These are phyloP conservation scores for Vanacampus margaritifer DNA, from an alignment of 2,113 vertebrate genomes.

Conservation along the genomic window DNA sequence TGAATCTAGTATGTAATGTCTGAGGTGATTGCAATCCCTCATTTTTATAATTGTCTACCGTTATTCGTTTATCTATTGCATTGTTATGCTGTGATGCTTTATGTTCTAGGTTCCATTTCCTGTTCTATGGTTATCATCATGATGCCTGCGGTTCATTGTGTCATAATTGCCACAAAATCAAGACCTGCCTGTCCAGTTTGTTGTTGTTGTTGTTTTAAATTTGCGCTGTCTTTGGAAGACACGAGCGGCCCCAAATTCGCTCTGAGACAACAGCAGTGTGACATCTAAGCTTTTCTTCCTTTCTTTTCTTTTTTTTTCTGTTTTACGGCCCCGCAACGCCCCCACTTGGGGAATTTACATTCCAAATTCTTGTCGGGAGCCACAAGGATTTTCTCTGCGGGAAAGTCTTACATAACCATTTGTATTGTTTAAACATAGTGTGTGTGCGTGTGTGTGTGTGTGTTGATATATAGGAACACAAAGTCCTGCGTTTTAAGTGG, in stretches of 20 bases:
- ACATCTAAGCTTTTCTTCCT: slow-evolving; percentile 1
- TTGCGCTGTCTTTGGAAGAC: not conserved
- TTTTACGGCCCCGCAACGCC: not conserved
- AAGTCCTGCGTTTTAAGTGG: slow-evolving; percentile 34
- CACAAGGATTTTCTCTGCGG: slow-evolving; percentile 35
- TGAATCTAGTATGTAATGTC: too few species aligned
- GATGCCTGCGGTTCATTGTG: slow-evolving; percentile 6
- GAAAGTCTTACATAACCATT: slow-evolving; percentile 51
- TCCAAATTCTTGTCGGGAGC: slow-evolving; percentile 13
- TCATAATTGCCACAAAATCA: slow-evolving; percentile 24
- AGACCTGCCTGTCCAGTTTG: slow-evolving; percentile 5
- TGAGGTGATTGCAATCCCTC: too few species aligned
- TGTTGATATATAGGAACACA: slow-evolving; percentile 34
- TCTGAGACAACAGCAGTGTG: slow-evolving; percentile 1
- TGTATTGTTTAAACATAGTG: slow-evolving; percentile 45
- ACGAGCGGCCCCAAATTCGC: not conserved
- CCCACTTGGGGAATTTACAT: slow-evolving; percentile 18
- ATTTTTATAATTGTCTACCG: too few species aligned
- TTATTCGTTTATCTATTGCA: not conserved
- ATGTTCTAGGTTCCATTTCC: not conserved
- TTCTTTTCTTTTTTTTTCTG: not conserved
- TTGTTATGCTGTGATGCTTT: not conserved
- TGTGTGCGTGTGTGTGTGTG: not conserved
- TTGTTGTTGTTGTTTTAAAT: not conserved
- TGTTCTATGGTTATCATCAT: not conserved